phyloP scores from a whole-genome alignment of 2,797 vertebrate genomes.

The Tragelaphus eurycerus region DNA sequence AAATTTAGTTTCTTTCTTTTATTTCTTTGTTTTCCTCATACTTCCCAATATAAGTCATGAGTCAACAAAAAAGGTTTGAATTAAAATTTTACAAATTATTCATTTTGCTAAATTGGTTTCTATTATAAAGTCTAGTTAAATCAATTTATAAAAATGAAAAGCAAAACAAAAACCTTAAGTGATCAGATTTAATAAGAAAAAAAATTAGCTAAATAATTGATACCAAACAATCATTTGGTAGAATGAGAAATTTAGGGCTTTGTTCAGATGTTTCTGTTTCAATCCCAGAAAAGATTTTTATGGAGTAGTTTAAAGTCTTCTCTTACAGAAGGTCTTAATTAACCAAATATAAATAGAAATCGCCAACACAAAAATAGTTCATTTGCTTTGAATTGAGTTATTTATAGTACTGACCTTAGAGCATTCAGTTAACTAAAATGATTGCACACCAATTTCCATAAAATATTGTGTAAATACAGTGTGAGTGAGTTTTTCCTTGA shows the following conservation, averaged over 20 bases:
- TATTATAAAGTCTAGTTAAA: not conserved
- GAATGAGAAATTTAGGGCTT: not conserved
- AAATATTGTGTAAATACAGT: not conserved
- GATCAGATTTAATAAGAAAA: not conserved
- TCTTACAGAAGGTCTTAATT: constrained; percentile 25
- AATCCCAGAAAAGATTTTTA: not conserved
- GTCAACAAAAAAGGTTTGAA: not conserved
- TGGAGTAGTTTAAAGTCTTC: not conserved
- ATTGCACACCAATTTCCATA: not conserved
- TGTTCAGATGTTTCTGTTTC: not conserved
- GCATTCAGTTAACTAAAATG: not conserved
- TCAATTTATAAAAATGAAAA: not conserved
- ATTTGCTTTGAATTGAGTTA: not conserved
- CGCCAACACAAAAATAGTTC: constrained; percentile 23
- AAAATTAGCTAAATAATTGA: not conserved
- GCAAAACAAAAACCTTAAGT: not conserved
- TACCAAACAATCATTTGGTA: not conserved
- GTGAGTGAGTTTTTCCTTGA: not conserved
- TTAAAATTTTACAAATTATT: not conserved
- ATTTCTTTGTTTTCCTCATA: not conserved
- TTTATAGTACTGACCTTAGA: constrained; percentile 33
- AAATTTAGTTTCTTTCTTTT: not conserved
- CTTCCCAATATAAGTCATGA: not conserved
- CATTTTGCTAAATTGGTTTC: not conserved
- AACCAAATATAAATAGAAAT: constrained; percentile 45